A percentile compares a stretch with the other conserved stretches of the same genome.
Conservation (phyloP, 2,797 vertebrate genomes). For the Tauraco hartlaubi region DNA sequence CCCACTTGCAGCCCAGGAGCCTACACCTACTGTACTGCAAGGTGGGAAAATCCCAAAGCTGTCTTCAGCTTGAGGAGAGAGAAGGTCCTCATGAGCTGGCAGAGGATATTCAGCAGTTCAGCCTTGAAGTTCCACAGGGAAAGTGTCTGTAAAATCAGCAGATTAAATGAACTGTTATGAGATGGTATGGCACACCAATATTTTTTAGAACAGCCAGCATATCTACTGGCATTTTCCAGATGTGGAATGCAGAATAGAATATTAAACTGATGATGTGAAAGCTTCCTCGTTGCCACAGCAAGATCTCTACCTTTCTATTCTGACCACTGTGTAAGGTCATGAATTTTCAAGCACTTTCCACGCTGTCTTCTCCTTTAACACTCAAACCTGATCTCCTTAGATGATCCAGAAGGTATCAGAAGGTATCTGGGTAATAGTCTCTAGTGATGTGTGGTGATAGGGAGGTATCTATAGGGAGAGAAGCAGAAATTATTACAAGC, state of each 20-base stretch:
- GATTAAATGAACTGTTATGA: not conserved
- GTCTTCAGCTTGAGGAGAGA: not conserved
- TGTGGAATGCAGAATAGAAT: not conserved
- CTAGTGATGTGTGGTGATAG: not conserved
- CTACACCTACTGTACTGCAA: not conserved
- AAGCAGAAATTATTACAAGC: not conserved
- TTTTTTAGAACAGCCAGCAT: not conserved
- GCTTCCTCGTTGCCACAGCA: not conserved
- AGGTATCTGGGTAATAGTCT: not conserved
- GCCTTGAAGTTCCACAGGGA: not conserved
- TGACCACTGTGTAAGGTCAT: not conserved
- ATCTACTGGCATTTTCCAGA: not conserved
- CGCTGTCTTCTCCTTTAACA: not conserved
- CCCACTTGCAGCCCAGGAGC: not conserved
- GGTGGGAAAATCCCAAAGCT: not conserved
- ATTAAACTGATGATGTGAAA: not conserved
- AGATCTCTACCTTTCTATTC: not conserved
- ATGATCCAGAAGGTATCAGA: not conserved
- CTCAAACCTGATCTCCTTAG: not conserved
- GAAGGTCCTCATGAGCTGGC: not conserved
- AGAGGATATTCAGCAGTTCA: not conserved
- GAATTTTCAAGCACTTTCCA: not conserved
- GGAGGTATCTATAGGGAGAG: not conserved
- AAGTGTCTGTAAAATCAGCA: not conserved
- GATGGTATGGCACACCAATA: not conserved